Evolutionary conservation across 2,888 invertebrate genomes (phyloP).

Genomic region (Lottia gigantea): DNA sequence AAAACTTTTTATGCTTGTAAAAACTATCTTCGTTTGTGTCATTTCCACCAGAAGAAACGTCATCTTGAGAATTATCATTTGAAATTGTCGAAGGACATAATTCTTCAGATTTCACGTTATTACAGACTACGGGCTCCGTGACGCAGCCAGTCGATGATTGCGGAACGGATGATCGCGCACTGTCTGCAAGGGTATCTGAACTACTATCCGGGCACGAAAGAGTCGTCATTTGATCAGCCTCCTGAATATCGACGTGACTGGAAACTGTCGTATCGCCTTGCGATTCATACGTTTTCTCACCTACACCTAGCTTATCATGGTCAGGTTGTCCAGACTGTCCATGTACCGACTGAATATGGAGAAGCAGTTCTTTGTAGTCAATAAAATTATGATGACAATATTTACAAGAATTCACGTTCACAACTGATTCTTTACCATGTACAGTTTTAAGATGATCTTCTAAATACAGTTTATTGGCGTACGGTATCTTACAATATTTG

Average conservation of each 20-base stretch:
- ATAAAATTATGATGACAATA: background rate
- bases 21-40: conserved; percentile 32
- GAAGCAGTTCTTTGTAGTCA: conserved; percentile 20
- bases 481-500: conserved; percentile 32
- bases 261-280: background rate
- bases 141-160: conserved; percentile 17
- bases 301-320: background rate
- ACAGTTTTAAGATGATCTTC: conserved; percentile 28
- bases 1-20: conserved; percentile 58
- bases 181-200: conserved; percentile 31
- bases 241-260: background rate
- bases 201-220: conserved; percentile 55
- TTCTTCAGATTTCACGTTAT: conserved; percentile 20
- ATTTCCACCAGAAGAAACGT: conserved; percentile 23
- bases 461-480: conserved; percentile 19
- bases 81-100: conserved; percentile 24
- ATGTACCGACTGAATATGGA: conserved; percentile 28
- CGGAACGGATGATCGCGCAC: background rate
- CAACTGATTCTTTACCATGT: conserved; percentile 18
- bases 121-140: background rate
- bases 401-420: background rate
- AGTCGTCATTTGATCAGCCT: conserved; percentile 49
- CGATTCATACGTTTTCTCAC: background rate
- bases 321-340: background rate
- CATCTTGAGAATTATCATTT: conserved; percentile 18